Conservation (phyloP, 2,888 invertebrate genomes). For the Ashinkailepas kermadecensis region DNA sequence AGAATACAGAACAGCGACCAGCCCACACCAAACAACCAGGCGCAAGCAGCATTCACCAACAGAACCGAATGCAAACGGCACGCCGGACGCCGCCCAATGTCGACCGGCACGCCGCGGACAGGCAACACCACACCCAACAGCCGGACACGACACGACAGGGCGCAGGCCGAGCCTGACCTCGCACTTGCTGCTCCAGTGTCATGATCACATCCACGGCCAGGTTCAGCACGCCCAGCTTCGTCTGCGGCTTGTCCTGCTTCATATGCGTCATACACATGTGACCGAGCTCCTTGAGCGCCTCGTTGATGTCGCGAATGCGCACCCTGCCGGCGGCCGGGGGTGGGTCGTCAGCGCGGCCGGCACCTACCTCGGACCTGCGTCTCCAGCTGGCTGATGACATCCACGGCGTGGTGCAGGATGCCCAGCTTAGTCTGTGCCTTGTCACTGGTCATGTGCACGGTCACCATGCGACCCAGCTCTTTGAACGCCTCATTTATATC, state of each 20-base stretch:
- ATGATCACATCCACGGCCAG: slow-evolving; percentile 99
- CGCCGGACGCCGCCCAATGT: too few relatives aligned
- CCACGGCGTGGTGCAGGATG: slow-evolving; percentile 53
- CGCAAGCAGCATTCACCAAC: too few relatives aligned
- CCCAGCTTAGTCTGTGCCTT: slow-evolving; percentile 53
- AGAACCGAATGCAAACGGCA: too few relatives aligned
- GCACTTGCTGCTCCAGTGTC: slow-evolving; percentile 94
- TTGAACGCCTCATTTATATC: slow-evolving; percentile 57
- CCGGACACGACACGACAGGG: background rate
- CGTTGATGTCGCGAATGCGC: slow-evolving; percentile 97
- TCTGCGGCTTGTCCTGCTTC: slow-evolving; percentile 95
- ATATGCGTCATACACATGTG: slow-evolving; percentile 96
- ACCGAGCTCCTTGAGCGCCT: slow-evolving; percentile 95
- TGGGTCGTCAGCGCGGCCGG: background rate
- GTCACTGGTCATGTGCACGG: slow-evolving; percentile 48
- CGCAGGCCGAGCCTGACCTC: slow-evolving; percentile 56
- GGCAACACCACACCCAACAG: background rate
- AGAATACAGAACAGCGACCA: too few relatives aligned
- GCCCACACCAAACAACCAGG: too few relatives aligned
- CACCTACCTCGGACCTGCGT: slow-evolving; percentile 48
- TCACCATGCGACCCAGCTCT: slow-evolving; percentile 53
- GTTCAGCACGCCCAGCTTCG: slow-evolving; percentile 94
- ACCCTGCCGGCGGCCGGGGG: slow-evolving; percentile 55
- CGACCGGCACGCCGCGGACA: background rate
- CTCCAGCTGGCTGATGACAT: slow-evolving; percentile 51